Conservation (phyloP, 2,888 invertebrate genomes). For the Hymenopus coronatus region DNA sequence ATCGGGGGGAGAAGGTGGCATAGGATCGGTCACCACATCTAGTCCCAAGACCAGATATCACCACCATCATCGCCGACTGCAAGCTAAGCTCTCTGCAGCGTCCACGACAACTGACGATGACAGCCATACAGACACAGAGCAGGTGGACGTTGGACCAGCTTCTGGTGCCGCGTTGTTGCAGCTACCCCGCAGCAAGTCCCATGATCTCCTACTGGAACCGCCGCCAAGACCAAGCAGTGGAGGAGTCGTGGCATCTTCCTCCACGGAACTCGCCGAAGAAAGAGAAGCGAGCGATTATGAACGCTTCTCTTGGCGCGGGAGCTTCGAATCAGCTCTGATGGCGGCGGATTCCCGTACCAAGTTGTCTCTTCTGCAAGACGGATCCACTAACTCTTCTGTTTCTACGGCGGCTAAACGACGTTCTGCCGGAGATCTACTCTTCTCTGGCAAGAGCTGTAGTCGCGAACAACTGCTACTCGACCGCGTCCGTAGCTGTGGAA, state of each 20-base stretch:
- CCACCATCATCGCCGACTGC: constrained; percentile 54
- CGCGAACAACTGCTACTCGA: constrained; percentile 66
- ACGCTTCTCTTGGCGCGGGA: constrained; percentile 87
- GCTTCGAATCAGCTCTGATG: constrained; percentile 86
- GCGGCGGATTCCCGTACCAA: constrained; percentile 84
- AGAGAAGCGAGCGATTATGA: constrained; percentile 82
- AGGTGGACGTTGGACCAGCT: constrained; percentile 24
- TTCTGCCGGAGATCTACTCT: constrained; percentile 79
- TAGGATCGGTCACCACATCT: constrained; percentile 31
- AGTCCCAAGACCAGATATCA: constrained; percentile 36
- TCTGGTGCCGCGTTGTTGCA: constrained; percentile 44
- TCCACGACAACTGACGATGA: constrained; percentile 64
- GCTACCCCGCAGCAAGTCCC: constrained; percentile 76
- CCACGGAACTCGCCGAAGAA: constrained; percentile 35
- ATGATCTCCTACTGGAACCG: constrained; percentile 71
- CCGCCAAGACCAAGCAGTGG: constrained; percentile 44
- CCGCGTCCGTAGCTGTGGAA: constrained; percentile 75
- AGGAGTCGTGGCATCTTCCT: constrained; percentile 50
- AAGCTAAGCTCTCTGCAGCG: constrained; percentile 57
- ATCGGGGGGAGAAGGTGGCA: constrained; percentile 62
- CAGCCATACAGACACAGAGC: constrained; percentile 62
- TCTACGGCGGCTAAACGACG: constrained; percentile 72
- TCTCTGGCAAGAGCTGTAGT: constrained; percentile 75
- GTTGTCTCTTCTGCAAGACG: constrained; percentile 56
- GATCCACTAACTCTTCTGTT: constrained; percentile 55